Conservation (phyloP, 2,113 vertebrate genomes). For the Picathartes gymnocephalus region DNA sequence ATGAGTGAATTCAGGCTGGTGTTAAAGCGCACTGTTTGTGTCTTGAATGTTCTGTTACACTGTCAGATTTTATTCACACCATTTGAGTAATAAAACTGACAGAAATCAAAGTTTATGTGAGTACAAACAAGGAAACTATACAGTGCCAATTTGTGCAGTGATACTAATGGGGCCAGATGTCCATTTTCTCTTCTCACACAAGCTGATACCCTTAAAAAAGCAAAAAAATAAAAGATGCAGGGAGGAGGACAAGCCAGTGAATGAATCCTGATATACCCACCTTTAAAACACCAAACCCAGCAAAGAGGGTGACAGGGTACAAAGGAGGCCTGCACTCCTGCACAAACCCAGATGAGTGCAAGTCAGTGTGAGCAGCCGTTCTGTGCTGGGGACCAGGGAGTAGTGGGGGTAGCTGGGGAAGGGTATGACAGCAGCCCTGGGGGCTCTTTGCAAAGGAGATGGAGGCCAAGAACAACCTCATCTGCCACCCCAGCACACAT, state of each 20-base stretch:
- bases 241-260: not conserved
- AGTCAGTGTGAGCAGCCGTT: not conserved
- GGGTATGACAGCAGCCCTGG: not conserved
- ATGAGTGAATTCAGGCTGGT: not conserved
- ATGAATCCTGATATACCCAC: not conserved
- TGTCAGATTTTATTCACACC: not conserved
- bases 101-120: slow-evolving; percentile 10
- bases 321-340: not conserved
- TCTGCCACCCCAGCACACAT: not conserved
- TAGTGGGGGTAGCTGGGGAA: not conserved
- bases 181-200: not conserved
- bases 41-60: not conserved
- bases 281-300: not conserved
- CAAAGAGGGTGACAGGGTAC: not conserved
- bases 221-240: not conserved
- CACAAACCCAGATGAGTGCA: not conserved
- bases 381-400: not conserved
- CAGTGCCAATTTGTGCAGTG: not conserved
- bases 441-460: not conserved
- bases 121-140: not conserved
- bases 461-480: not conserved
- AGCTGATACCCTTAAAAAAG: not conserved
- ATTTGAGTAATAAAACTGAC: not conserved
- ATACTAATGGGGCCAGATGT: not conserved
- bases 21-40: not conserved